A percentile compares a stretch with the other conserved stretches of the same genome.
Evolutionary conservation across 1,140 invertebrate species (phyloP).

Genomic region (Bombus superbus): DNA sequence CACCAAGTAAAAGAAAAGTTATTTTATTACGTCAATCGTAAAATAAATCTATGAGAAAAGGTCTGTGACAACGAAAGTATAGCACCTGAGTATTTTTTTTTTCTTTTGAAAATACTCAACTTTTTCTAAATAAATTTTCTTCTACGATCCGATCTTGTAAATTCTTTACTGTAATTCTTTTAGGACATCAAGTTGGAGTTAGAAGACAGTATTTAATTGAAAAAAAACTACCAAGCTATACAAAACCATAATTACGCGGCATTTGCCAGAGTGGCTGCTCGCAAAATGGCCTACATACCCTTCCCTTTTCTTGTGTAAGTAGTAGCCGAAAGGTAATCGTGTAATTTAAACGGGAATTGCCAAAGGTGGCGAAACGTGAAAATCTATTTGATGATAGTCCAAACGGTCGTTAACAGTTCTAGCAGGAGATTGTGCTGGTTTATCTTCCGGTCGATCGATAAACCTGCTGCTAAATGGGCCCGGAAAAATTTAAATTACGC

Average conservation of each 20-base stretch:
- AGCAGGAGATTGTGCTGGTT: not conserved
- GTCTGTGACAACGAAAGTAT: too few species aligned
- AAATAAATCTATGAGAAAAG: not conserved
- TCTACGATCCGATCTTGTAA: not conserved
- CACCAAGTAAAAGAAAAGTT: too few species aligned
- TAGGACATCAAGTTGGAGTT: not conserved
- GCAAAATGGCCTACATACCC: not conserved
- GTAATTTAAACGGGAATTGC: not conserved
- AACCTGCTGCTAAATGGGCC: slow-evolving; percentile 29
- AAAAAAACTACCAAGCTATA: not conserved
- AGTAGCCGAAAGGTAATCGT: not conserved
- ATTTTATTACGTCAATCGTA: not conserved
- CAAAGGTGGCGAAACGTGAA: slow-evolving; percentile 38
- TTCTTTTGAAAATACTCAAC: too few species aligned
- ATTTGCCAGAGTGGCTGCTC: not conserved
- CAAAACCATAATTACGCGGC: not conserved
- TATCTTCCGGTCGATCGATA: slow-evolving; percentile 39
- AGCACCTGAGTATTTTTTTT: too few species aligned
- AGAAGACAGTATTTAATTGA: too few species aligned
- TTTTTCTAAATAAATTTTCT: not conserved
- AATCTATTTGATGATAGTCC: slow-evolving; percentile 7
- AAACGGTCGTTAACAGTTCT: slow-evolving; percentile 14
- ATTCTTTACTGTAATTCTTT: too few species aligned
- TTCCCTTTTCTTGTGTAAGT: not conserved
- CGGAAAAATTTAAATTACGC: slow-evolving; percentile 32